phyloP scores from a whole-genome alignment of 1,140 invertebrate genomes.

The Trichomalopsis sarcophagae region DNA sequence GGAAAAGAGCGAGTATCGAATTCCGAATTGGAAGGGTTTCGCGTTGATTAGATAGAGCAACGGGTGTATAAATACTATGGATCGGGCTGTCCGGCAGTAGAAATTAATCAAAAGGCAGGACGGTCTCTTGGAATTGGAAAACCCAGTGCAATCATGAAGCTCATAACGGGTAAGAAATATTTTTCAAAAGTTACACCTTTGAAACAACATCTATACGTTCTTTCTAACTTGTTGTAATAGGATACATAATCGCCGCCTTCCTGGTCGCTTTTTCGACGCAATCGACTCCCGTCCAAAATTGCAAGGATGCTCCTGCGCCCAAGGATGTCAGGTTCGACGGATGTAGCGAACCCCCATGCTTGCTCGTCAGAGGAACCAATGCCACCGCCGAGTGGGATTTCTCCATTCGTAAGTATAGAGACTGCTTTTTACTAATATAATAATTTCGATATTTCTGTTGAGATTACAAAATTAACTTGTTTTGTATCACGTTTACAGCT shows the following conservation, averaged over 20 bases:
- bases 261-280: constrained; percentile 54
- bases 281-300: constrained; percentile 48
- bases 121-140: not conserved
- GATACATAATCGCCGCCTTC: constrained; percentile 28
- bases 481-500: constrained; percentile 51
- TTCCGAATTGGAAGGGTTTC: not conserved
- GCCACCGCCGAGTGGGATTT: constrained; percentile 59
- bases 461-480: not conserved
- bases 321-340: constrained; percentile 50
- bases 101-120: not conserved
- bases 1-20: not conserved
- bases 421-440: not conserved
- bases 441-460: not conserved
- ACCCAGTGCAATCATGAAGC: not conserved
- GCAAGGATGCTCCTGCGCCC: constrained; percentile 48
- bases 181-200: not conserved
- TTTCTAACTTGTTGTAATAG: not conserved
- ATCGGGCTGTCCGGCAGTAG: not conserved
- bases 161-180: not conserved
- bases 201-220: not conserved
- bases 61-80: not conserved
- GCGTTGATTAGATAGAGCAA: no score
- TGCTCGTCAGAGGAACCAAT: constrained; percentile 51
- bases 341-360: constrained; percentile 57
- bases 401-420: constrained; percentile 56